These are phyloP conservation scores for Lacerta agilis DNA, from an alignment of 2,797 vertebrate genomes.

Conservation along the genomic window DNA sequence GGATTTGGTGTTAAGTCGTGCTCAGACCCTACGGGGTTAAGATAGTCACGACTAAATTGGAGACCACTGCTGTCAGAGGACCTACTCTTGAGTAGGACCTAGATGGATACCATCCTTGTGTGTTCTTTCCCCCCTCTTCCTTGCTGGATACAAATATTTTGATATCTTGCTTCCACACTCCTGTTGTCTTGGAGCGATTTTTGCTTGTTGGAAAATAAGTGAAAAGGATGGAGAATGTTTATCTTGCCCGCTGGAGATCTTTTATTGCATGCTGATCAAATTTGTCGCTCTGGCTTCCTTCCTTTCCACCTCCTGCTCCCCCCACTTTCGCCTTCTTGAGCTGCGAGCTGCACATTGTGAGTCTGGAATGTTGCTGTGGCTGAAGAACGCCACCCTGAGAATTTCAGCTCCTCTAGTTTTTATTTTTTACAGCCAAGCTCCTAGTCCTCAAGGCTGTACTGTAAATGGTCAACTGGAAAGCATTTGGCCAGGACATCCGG, in stretches of 20 bases:
- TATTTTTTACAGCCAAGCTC: not conserved
- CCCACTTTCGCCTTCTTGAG: not conserved
- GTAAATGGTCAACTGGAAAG: not conserved
- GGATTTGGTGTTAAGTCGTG: not conserved
- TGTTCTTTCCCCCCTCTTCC: accelerated
- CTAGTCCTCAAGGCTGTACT: not conserved
- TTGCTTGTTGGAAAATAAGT: not conserved
- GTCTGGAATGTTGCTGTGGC: not conserved
- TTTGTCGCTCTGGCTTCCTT: not conserved
- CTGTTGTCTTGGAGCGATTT: not conserved
- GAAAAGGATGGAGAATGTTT: not conserved
- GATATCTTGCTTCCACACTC: not conserved
- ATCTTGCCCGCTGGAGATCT: not conserved
- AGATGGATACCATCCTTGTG: not conserved
- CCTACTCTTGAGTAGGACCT: not conserved
- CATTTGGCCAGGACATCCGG: not conserved
- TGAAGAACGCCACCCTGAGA: too few relatives aligned
- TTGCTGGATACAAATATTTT: not conserved
- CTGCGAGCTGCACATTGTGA: not conserved
- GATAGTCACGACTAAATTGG: too few relatives aligned
- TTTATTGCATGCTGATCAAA: not conserved
- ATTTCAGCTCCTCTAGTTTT: not conserved
- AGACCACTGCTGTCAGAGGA: too few relatives aligned
- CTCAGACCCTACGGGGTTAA: too few relatives aligned
- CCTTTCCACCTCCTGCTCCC: too few relatives aligned